Evolutionary conservation across 2,797 vertebrate genomes (phyloP), one percentile per base, ranked within the genome.

Genomic region (Pitangus sulphuratus): DNA sequence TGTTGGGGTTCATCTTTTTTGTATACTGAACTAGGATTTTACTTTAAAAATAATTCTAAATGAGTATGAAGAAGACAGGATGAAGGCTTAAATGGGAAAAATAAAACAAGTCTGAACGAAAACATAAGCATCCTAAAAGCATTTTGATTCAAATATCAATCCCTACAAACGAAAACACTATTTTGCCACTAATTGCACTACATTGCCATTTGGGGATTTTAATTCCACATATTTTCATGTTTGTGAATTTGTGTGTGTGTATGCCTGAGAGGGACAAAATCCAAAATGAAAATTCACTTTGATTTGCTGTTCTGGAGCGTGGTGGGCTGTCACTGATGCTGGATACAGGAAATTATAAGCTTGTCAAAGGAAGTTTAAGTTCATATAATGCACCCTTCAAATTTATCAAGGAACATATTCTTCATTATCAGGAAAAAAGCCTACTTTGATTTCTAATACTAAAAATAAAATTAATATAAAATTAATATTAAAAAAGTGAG

Each of bases 61-160:
- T 30, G 11, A 76, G 4, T 5, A 24, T 3, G 6, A 77, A 28
- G 16, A 72, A 79, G 85, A 76, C 6, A 45, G 5, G 8, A 79
- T 18, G 14, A 54, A 87, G 15, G 14, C 2, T 71, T 62, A 22
- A 53, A 51, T 28, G 0, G 7, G 17, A 45, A 58, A 88, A 33
- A 3, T 9, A 39, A 71, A 56, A 8, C 6, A 66, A 44, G 1
- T 2, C 1, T 6, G 9, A 18, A 56, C 33, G 37, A 2, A 18
- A 26, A 21, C 24, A 25, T 7, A 4, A 17, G 3, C 0, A 6
- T 5, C 11, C 13, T 53, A 30, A 65, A 48, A 28, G 2, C 9
- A 56, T 30, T 68, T 60, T 40, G 12, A 33, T 62, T 70, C 26
- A 77, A 66, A 12, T 37, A 61, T 6, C 18, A 51, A 4, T 24